Percentiles rank a stretch among this genome's conserved stretches.
Evolutionary conservation across 2,797 vertebrate species (phyloP).

Genomic region (Mus caroli): DNA sequence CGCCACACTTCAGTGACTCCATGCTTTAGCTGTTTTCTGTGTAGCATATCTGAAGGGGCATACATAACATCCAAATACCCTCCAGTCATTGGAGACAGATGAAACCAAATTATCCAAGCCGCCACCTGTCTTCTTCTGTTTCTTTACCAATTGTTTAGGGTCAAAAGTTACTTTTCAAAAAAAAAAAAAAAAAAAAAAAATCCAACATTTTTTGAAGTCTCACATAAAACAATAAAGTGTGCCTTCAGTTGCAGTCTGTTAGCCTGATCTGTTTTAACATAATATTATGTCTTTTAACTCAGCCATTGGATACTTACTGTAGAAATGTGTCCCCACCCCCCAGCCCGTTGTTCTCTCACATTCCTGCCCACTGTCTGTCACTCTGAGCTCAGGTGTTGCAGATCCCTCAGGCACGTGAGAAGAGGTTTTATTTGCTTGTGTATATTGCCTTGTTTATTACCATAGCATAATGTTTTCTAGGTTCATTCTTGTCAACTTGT

Average conservation of each 20-base stretch:
- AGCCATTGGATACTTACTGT: neutral
- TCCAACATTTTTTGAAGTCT: neutral
- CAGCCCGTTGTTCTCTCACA: neutral
- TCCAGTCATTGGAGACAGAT: neutral
- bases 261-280: neutral
- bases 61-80: neutral
- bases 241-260: neutral
- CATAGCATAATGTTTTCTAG: neutral
- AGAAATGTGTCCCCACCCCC: neutral
- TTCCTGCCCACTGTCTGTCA: neutral
- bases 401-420: neutral
- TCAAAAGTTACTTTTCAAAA: conserved; percentile 33
- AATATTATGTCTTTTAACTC: neutral
- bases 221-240: neutral
- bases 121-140: neutral
- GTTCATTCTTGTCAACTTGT: neutral
- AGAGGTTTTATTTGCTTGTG: neutral
- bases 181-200: neutral
- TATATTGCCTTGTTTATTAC: neutral
- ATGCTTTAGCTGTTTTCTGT: neutral
- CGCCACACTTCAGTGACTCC: neutral
- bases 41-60: conserved; percentile 7
- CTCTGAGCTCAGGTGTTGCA: neutral
- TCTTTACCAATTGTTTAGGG: neutral
- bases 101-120: neutral